Evolutionary conservation across 2,888 invertebrate species (phyloP).

Genomic region (Athalia rosae): DNA sequence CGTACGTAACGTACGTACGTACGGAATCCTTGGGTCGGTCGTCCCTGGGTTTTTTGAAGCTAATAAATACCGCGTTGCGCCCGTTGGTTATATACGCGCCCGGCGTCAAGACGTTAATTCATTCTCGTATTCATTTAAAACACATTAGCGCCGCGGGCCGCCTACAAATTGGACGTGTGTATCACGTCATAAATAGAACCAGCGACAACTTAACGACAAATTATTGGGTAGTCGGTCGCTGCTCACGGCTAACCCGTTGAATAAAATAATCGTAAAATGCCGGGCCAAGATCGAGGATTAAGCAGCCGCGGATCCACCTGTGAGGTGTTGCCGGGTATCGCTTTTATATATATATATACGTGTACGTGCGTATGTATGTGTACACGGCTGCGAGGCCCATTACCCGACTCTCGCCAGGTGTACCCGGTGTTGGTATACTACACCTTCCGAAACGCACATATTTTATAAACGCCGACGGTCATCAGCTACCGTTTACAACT

Average conservation of each 20-base stretch:
- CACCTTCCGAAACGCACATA: not conserved
- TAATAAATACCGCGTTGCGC: constrained; percentile 2
- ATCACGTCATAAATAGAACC: constrained; percentile 52
- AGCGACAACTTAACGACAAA: constrained; percentile 29
- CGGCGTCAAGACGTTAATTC: constrained; percentile 46
- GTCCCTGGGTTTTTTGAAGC: not conserved
- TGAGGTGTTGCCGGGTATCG: not conserved
- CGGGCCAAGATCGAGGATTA: not conserved
- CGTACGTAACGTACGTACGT: too few species aligned
- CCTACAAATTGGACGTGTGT: constrained; percentile 53
- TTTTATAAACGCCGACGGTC: constrained; percentile 7
- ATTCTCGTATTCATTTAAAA: constrained; percentile 51
- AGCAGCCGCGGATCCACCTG: not conserved
- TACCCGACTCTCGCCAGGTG: too few species aligned
- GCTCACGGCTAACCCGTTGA: constrained; percentile 12
- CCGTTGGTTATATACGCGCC: not conserved
- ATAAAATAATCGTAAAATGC: constrained; percentile 40
- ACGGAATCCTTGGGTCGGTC: too few species aligned
- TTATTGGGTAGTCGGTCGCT: constrained; percentile 7
- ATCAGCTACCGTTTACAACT: constrained; percentile 35
- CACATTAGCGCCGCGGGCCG: constrained; percentile 45
- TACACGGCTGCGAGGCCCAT: too few species aligned
- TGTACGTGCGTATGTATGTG: too few species aligned
- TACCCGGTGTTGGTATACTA: too few species aligned
- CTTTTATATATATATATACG: not conserved